Evolutionary conservation across 1,140 invertebrate species (phyloP), one percentile per base, ranked within the genome.

Genomic region (Papilio dardanus): DNA sequence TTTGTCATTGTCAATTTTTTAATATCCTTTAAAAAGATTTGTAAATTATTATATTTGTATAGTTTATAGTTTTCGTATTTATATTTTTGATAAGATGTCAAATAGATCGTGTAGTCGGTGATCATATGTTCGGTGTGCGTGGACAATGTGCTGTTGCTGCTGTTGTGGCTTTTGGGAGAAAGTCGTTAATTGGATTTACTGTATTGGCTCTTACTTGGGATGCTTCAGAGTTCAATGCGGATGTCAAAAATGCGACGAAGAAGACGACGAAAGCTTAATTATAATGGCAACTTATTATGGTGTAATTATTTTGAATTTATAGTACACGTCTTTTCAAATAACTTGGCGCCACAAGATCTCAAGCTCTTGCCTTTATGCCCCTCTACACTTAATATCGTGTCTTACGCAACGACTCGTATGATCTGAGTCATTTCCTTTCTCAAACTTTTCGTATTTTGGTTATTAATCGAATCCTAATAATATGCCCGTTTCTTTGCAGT

Each of bases 81-180:
- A 3, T 28, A 58, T 28, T 58, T 58, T 2, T 28, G 24, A 58
- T 58, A 58, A 58, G 24, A 58, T 58, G 71, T 33, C 50, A 42
- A 6, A 12, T 33, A 33, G 66, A 67, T 42, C 31, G 24, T 31
- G 30, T 31, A 28, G 69, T 50, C 24, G 28, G 28, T 71, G 46
- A 73, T 50, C 42, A 31, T 50, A 58, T 58, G 37, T 21, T 54
- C 40, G 24, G 40, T 71, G 12, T 31, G 19, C 24, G 3, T 30
- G 31, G 58, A 86, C 81, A 40, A 90, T 90, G 87, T 90, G 88
- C 79, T 85, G 81, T 65, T 84, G 79, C 16, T 90, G 88, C 40
- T 79, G 74, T 42, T 89, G 89, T 50, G 81, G 83, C 0, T 65
- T 79, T 1, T 89, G 87, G 31, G 84, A 88, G 2, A 86, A 88